A percentile compares a stretch with the other conserved stretches of the same genome.
Evolutionary conservation across 2,113 vertebrate species (phyloP).

Genomic region (Promerops cafer): DNA sequence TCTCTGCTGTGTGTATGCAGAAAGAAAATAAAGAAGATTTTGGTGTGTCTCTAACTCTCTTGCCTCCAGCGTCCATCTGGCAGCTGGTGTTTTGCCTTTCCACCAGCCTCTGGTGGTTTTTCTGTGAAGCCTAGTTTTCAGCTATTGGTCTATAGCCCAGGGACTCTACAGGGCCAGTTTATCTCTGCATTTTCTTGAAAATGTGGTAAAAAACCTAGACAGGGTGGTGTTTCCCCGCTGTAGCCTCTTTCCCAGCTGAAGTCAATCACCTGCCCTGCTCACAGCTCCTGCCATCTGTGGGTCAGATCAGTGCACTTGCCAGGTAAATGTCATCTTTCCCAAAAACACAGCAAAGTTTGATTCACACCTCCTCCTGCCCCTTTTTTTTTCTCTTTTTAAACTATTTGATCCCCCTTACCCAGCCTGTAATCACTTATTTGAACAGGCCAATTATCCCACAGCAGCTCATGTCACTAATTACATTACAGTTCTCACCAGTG

Average conservation of each 20-base stretch:
- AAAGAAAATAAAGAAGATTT: neutral
- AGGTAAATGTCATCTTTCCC: neutral
- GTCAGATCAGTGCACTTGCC: neutral
- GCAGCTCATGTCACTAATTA: neutral
- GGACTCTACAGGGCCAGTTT: neutral
- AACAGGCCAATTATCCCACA: neutral
- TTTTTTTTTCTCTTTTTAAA: neutral
- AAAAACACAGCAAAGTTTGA: neutral
- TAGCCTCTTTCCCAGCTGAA: neutral
- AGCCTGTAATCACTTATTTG: neutral
- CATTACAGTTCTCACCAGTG: neutral
- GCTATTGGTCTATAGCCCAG: neutral
- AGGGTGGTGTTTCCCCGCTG: neutral
- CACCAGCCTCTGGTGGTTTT: neutral
- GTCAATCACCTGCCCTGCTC: neutral
- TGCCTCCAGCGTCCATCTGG: neutral
- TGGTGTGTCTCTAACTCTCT: neutral
- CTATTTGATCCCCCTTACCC: neutral
- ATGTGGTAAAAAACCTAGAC: neutral
- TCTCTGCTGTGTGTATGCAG: neutral
- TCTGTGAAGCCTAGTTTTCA: neutral
- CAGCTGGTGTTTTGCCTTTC: neutral
- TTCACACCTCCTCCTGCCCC: fast-evolving
- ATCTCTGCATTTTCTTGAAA: neutral
- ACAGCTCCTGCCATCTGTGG: neutral